A percentile compares a stretch with the other conserved stretches of the same genome.
phyloP scores from a whole-genome alignment of 2,888 invertebrate species.

The Pyrochroa serraticornis region DNA sequence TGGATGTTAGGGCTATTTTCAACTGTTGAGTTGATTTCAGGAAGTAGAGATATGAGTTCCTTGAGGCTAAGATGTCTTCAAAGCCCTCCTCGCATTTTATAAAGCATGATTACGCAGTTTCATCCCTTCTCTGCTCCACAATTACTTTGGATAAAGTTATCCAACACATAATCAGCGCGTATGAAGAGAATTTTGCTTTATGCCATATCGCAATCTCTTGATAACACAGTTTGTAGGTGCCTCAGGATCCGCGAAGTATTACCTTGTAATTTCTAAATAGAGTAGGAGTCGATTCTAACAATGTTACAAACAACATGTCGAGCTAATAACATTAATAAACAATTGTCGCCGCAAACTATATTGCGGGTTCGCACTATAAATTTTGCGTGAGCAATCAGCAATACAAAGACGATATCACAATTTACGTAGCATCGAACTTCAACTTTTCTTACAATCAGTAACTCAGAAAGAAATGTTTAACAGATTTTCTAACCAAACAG shows the following conservation, averaged over 20 bases:
- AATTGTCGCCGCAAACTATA: not conserved
- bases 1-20: conserved; percentile 1
- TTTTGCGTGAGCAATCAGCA: not conserved
- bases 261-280: not conserved
- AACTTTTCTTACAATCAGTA: not conserved
- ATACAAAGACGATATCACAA: not conserved
- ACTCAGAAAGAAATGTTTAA: no score
- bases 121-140: conserved; percentile 4
- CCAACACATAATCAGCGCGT: conserved; percentile 15
- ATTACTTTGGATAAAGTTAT: conserved; percentile 10
- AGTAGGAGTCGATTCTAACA: not conserved
- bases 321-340: not conserved
- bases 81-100: conserved; percentile 13
- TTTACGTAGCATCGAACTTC: not conserved
- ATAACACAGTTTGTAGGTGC: not conserved
- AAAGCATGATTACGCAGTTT: conserved; percentile 14
- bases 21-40: conserved; percentile 21
- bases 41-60: conserved; percentile 17
- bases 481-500: no score
- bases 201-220: not conserved
- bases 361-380: no score
- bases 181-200: conserved; percentile 1
- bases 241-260: not conserved
- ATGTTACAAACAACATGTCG: not conserved
- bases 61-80: conserved; percentile 9